These are phyloP conservation scores for Aptenodytes forsteri DNA, from an alignment of 2,113 vertebrate genomes.

Conservation along the genomic window DNA sequence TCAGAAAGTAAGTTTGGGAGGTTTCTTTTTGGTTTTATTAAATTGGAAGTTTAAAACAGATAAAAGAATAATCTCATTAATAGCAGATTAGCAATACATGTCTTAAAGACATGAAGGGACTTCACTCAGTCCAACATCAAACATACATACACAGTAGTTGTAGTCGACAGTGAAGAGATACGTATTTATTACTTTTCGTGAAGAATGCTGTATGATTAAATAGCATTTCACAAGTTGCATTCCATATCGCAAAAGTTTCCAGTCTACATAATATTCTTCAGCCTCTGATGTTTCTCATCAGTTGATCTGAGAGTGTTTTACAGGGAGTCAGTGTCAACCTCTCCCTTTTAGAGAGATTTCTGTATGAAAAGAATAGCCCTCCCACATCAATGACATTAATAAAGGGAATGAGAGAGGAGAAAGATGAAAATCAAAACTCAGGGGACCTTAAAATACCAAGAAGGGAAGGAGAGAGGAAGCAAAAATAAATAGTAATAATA, in stretches of 20 bases:
- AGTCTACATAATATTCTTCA: not conserved
- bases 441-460: not conserved
- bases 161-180: not conserved
- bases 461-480: not conserved
- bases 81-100: not conserved
- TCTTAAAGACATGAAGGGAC: not conserved
- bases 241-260: not conserved
- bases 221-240: not conserved
- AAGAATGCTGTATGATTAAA: not conserved
- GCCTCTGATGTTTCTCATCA: not conserved
- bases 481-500: not conserved
- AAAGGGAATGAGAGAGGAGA: not conserved
- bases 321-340: not conserved
- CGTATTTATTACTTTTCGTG: not conserved
- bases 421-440: not conserved
- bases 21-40: not conserved
- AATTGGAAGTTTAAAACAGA: not conserved
- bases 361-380: not conserved
- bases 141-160: not conserved
- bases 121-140: not conserved
- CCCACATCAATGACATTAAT: not conserved
- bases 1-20: slow-evolving; percentile 29
- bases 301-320: not conserved
- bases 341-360: not conserved
- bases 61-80: not conserved